Conservation (phyloP, 2,797 vertebrate species). For the Atherinosoma microstoma region DNA sequence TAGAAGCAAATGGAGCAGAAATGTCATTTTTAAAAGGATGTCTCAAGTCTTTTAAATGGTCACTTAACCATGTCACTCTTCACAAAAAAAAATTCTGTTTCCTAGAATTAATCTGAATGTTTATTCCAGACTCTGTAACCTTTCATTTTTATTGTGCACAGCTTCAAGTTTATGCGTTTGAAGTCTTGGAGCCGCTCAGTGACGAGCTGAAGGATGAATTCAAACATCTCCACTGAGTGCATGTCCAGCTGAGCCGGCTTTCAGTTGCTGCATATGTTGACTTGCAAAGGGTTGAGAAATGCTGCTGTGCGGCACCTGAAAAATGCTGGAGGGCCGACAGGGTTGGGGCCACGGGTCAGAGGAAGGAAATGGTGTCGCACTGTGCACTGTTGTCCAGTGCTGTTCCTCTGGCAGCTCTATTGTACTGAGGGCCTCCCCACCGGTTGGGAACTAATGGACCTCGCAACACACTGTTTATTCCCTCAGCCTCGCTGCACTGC, state of each 20-base stretch:
- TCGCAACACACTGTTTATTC: constrained; percentile 52
- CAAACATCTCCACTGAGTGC: constrained; percentile 44
- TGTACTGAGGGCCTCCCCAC: constrained; percentile 75
- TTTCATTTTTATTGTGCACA: neutral
- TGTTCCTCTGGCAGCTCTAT: constrained; percentile 79
- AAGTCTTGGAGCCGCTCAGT: neutral
- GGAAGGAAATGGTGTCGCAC: constrained; percentile 85
- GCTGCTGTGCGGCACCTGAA: constrained; percentile 78
- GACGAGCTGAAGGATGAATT: constrained; percentile 28
- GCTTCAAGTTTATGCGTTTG: neutral
- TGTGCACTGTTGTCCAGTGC: constrained; percentile 78
- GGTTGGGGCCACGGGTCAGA: constrained; percentile 67
- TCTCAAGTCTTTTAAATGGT: neutral
- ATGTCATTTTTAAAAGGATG: neutral
- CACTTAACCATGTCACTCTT: neutral
- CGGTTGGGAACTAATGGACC: constrained; percentile 74
- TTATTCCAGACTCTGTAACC: neutral
- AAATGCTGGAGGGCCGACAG: constrained; percentile 56
- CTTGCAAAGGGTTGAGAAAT: constrained; percentile 55
- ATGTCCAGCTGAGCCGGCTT: constrained; percentile 45
- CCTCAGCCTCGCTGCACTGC: constrained; percentile 32
- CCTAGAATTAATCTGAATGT: neutral
- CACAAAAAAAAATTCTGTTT: too few relatives aligned
- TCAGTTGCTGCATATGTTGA: constrained; percentile 41
- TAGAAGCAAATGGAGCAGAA: neutral